Evolutionary conservation across 1,140 invertebrate species (phyloP).

Genomic region (Hyles vespertilio): DNA sequence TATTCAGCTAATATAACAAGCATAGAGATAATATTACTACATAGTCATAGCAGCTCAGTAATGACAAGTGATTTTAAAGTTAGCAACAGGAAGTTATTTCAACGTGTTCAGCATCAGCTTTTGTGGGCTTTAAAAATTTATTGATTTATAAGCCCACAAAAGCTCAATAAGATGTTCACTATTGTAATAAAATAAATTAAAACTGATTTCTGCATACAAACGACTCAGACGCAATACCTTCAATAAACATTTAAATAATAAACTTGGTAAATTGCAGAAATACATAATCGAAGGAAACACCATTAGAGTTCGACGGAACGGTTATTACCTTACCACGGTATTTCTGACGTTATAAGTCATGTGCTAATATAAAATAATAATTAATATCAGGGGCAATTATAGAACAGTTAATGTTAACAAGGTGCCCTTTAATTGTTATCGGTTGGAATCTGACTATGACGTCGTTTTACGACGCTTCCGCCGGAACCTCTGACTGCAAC

Average conservation of each 20-base stretch:
- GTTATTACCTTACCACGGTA: slow-evolving; percentile 5
- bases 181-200: too few relatives aligned
- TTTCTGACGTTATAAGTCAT: slow-evolving; percentile 20
- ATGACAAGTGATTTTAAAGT: too few relatives aligned
- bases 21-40: too few relatives aligned
- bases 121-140: too few relatives aligned
- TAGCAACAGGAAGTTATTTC: too few relatives aligned
- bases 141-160: too few relatives aligned
- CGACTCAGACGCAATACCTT: too few relatives aligned
- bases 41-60: too few relatives aligned
- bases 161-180: too few relatives aligned
- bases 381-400: slow-evolving; percentile 59
- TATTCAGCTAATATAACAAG: not conserved
- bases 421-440: slow-evolving; percentile 66
- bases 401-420: slow-evolving; percentile 69
- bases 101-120: too few relatives aligned
- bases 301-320: slow-evolving; percentile 4
- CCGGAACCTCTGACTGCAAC: slow-evolving; percentile 40
- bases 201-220: too few relatives aligned
- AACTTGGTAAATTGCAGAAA: not conserved
- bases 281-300: not conserved
- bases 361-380: slow-evolving; percentile 32
- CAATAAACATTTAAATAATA: not conserved
- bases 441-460: slow-evolving; percentile 48
- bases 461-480: slow-evolving; percentile 63